These are phyloP conservation scores for Neofelis nebulosa DNA, from an alignment of 2,113 vertebrate genomes.

Conservation along the genomic window DNA sequence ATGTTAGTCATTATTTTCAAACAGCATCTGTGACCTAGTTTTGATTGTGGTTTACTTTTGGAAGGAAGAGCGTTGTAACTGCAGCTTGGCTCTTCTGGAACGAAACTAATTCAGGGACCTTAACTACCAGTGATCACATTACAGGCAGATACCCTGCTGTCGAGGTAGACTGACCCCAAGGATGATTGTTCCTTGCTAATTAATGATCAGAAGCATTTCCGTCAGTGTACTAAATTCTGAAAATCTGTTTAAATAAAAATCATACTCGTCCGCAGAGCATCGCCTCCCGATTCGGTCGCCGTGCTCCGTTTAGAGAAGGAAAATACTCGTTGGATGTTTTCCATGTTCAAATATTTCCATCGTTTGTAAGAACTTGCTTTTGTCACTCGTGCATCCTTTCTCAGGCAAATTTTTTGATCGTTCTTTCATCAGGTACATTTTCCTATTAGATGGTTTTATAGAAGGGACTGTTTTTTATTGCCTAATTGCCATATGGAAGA, in stretches of 20 bases:
- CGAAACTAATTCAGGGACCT: conserved; percentile 38
- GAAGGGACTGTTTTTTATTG: conserved; percentile 32
- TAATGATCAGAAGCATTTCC: conserved; percentile 16
- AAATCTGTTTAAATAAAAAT: background rate
- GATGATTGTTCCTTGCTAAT: background rate
- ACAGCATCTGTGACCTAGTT: conserved; percentile 73
- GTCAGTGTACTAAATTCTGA: background rate
- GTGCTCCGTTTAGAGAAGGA: background rate
- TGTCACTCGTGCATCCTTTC: background rate
- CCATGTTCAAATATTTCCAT: conserved; percentile 28
- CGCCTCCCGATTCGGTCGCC: background rate
- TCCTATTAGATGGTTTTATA: conserved; percentile 37
- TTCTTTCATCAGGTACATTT: background rate
- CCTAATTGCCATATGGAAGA: conserved; percentile 41
- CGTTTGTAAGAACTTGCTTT: background rate
- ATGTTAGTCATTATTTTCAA: conserved; percentile 71
- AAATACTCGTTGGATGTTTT: conserved; percentile 39
- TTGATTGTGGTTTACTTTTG: conserved; percentile 65
- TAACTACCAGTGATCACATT: conserved; percentile 5
- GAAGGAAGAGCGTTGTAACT: conserved; percentile 58
- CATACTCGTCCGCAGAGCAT: background rate
- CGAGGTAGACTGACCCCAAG: background rate
- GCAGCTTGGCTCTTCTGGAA: conserved; percentile 43
- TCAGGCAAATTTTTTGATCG: background rate
- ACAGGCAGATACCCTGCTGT: background rate